Evolutionary conservation across 2,888 invertebrate genomes (phyloP).

Genomic region (Orchesella flavescens): DNA sequence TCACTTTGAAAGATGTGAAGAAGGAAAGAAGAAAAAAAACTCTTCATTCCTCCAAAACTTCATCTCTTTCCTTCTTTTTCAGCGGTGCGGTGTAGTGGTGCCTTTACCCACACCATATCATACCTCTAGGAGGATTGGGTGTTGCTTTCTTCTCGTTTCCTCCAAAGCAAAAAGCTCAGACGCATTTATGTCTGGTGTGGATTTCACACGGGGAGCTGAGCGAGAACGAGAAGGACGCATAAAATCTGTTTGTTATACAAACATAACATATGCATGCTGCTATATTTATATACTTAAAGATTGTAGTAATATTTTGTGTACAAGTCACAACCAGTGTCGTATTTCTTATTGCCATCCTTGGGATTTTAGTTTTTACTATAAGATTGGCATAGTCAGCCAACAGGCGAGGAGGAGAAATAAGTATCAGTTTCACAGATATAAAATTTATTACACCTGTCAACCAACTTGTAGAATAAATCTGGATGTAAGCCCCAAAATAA

Average conservation of each 20-base stretch:
- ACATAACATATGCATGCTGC: too few species aligned
- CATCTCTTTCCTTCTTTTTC: slow-evolving; percentile 1
- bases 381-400: background rate
- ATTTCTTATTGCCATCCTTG: background rate
- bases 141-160: slow-evolving; percentile 11
- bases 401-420: slow-evolving; percentile 13
- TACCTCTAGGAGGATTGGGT: background rate
- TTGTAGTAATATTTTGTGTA: background rate
- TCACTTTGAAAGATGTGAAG: slow-evolving; percentile 41
- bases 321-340: slow-evolving; percentile 41
- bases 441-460: slow-evolving; percentile 60
- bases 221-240: too few species aligned
- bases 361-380: background rate
- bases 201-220: slow-evolving; percentile 17
- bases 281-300: too few species aligned
- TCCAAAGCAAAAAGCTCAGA: background rate
- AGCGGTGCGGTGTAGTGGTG: too few species aligned
- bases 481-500: slow-evolving; percentile 44
- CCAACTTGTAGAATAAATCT: slow-evolving; percentile 60
- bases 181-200: slow-evolving; percentile 11
- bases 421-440: slow-evolving; percentile 51
- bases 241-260: too few species aligned
- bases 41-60: slow-evolving; percentile 11
- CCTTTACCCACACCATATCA: background rate
- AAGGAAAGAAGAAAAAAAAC: slow-evolving; percentile 3